phyloP scores from a whole-genome alignment of 2,888 invertebrate species.

The Aphrophora alni region DNA sequence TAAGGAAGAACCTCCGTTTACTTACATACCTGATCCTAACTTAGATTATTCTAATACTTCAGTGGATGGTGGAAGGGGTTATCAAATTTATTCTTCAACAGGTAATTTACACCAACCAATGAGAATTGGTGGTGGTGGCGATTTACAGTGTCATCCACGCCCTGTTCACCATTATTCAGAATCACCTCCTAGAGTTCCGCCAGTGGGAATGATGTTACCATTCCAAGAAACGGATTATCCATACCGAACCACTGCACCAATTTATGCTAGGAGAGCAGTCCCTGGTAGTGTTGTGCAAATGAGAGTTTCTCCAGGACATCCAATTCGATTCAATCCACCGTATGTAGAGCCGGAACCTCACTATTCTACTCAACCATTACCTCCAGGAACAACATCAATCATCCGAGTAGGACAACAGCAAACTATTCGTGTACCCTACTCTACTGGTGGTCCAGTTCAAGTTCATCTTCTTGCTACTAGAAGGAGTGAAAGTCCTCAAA shows the following conservation, averaged over 20 bases:
- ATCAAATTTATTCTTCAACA: conserved; percentile 35
- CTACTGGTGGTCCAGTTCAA: conserved; percentile 59
- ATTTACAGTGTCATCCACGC: conserved; percentile 26
- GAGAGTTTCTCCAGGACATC: conserved; percentile 43
- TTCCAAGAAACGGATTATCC: conserved; percentile 34
- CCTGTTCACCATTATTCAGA: conserved; percentile 32
- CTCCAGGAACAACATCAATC: conserved; percentile 47
- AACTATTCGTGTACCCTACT: conserved; percentile 59
- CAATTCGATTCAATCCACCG: conserved; percentile 33
- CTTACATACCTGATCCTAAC: conserved; percentile 35
- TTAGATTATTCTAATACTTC: conserved; percentile 32
- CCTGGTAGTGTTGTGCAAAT: conserved; percentile 46
- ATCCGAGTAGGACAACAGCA: conserved; percentile 56
- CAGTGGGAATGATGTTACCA: conserved; percentile 40
- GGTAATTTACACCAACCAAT: conserved; percentile 40
- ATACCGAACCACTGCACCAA: conserved; percentile 25
- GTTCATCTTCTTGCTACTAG: conserved; percentile 56
- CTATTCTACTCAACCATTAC: conserved; percentile 46
- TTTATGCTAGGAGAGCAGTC: conserved; percentile 38
- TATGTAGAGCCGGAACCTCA: conserved; percentile 46
- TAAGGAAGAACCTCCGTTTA: conserved; percentile 33
- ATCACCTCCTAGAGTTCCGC: conserved; percentile 36
- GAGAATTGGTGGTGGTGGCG: conserved; percentile 41
- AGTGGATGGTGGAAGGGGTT: conserved; percentile 30
- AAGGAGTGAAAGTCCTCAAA: conserved; percentile 57